Conservation (phyloP, 1,140 invertebrate genomes). For the Portunus trituberculatus region DNA sequence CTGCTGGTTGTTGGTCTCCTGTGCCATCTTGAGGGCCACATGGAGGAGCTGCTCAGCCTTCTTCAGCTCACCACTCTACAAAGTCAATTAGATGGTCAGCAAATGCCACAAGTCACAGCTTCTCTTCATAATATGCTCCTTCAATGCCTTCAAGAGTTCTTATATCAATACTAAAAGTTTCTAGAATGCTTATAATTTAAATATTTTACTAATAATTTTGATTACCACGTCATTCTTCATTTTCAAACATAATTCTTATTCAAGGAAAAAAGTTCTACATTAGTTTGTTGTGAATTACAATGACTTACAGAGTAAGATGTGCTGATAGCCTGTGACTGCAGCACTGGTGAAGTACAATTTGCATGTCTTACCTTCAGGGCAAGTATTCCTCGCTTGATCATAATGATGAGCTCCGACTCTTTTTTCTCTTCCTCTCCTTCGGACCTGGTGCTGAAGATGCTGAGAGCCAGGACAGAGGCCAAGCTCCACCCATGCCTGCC, state of each 20-base stretch:
- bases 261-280: no score
- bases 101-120: neutral
- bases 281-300: no score
- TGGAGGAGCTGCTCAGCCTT: conserved; percentile 93
- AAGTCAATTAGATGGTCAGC: neutral
- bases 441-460: conserved; percentile 42
- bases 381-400: conserved; percentile 71
- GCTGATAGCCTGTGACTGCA: no score
- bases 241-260: no score
- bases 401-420: conserved; percentile 65
- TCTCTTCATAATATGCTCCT: no score
- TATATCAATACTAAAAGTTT: no score
- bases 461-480: conserved; percentile 40
- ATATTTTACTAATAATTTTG: no score
- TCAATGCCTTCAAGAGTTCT: no score
- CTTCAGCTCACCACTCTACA: conserved; percentile 87
- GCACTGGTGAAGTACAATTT: no score
- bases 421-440: conserved; percentile 57
- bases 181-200: no score
- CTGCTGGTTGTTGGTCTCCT: conserved; percentile 87
- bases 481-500: neutral
- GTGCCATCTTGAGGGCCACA: conserved; percentile 90
- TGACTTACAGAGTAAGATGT: no score
- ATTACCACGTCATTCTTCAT: no score
- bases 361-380: conserved; percentile 61